Evolutionary conservation across 2,797 vertebrate species (phyloP), one percentile per base, ranked within the genome.

Genomic region (Aeoliscus strigatus): DNA sequence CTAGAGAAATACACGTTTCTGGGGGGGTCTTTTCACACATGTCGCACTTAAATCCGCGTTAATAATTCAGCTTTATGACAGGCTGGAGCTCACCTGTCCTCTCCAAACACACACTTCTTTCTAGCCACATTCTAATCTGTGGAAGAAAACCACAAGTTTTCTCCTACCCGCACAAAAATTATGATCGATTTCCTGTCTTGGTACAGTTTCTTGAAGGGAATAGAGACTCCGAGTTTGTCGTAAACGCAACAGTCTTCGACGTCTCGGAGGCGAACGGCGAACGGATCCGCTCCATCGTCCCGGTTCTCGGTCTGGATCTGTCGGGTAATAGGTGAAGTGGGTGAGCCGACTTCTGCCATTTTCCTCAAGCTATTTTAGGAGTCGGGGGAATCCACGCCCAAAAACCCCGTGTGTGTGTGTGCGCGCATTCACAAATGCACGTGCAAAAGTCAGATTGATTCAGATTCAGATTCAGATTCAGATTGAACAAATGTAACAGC

Each of bases 151-250:
- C 37, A 51, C 41, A 53, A 60, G 21, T 14, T 39, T 47, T 23
- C 24, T 4, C 91, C 87, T 87, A 97, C 94, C 92, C 94, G 83
- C 42, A 96, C 90, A 41, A 97, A 94, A 35, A 97, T 56, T 43
- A 96, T 73, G 49, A 97, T 75, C 0, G 92, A 76, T 60, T 87
- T 92, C 40, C 77, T 87, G 53, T 90, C 81, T 32, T 77, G 41
- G 57, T 88, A 93, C 51, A 97, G 77, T 24, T 61, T 73, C 60
- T 75, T 80, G 70, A 98, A 94, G 0, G 71, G 70, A 14, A 83
- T 0, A 25, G 42, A 51, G 11, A 45, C 57, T 9, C 93, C 94
- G 1, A 64, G 51, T 0, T 76, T 78, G 59, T 93, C 89, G 70
- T 83, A 80, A 52, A 96, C 60, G 0, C 71, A 63, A 51, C 88